Percentiles rank a stretch among this genome's conserved stretches.
Conservation (phyloP, 2,113 vertebrate species). For the Dromas ardeola region DNA sequence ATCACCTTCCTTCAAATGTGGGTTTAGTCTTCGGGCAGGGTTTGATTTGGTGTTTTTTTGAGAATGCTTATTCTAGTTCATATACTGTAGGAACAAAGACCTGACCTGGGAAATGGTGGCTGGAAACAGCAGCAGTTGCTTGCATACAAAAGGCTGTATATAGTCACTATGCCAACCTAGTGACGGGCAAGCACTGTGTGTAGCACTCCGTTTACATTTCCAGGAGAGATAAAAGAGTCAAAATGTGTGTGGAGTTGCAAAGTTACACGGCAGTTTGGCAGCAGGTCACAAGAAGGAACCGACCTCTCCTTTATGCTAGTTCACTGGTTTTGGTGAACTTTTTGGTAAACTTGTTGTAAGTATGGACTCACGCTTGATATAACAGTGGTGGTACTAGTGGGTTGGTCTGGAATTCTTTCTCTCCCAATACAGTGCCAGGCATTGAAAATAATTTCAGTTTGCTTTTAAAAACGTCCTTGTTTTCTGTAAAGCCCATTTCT, state of each 20-base stretch:
- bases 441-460: not conserved
- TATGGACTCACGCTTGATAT: fast-evolving
- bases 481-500: not conserved
- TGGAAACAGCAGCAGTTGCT: not conserved
- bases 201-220: not conserved
- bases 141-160: not conserved
- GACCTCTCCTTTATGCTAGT: not conserved
- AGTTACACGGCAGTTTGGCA: not conserved
- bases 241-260: not conserved
- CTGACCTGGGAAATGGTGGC: not conserved
- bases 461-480: not conserved
- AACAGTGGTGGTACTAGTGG: too few relatives aligned
- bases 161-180: too few relatives aligned
- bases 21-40: not conserved
- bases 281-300: not conserved
- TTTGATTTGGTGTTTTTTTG: not conserved
- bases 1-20: not conserved
- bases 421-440: not conserved
- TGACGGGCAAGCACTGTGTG: fast-evolving
- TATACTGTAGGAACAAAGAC: not conserved
- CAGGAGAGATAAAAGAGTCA: not conserved
- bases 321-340: not conserved
- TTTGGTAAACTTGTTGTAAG: not conserved
- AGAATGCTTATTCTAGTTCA: not conserved
- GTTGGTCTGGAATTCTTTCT: not conserved